Conservation (phyloP, 2,113 vertebrate species). For the Tragelaphus scriptus region DNA sequence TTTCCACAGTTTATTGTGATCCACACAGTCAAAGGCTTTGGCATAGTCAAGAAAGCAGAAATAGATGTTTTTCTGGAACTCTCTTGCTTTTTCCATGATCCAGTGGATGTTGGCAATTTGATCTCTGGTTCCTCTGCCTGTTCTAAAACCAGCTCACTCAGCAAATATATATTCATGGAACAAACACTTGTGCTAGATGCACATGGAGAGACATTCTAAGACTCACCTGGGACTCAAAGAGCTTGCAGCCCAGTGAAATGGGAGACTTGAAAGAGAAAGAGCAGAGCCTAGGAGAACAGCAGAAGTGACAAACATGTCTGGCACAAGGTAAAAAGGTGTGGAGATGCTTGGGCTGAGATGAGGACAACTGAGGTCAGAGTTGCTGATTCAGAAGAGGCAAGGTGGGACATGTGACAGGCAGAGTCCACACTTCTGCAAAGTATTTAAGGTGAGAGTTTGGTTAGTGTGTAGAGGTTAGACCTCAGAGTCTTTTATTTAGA, state of each 20-base stretch:
- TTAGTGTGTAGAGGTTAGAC: background rate
- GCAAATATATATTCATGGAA: background rate
- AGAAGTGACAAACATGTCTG: background rate
- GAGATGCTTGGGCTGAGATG: background rate
- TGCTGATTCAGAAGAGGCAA: background rate
- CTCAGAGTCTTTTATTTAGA: background rate
- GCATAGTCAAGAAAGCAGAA: no score
- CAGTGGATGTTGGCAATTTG: no score
- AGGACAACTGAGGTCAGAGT: background rate
- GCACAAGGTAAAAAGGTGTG: no score
- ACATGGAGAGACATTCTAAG: background rate
- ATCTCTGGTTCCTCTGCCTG: no score
- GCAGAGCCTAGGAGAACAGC: background rate
- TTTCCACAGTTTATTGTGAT: no score
- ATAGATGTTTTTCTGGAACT: no score
- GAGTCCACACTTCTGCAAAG: background rate
- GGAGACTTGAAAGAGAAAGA: background rate
- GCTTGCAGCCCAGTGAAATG: background rate
- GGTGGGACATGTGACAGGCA: background rate
- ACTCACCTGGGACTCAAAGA: background rate
- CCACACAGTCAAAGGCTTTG: no score
- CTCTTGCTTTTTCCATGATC: no score
- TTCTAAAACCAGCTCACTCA: background rate
- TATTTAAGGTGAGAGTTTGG: background rate
- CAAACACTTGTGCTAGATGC: background rate